Evolutionary conservation across 2,113 vertebrate species (phyloP), one percentile per base, ranked within the genome.

Genomic region (Coregonus clupeaformis): DNA sequence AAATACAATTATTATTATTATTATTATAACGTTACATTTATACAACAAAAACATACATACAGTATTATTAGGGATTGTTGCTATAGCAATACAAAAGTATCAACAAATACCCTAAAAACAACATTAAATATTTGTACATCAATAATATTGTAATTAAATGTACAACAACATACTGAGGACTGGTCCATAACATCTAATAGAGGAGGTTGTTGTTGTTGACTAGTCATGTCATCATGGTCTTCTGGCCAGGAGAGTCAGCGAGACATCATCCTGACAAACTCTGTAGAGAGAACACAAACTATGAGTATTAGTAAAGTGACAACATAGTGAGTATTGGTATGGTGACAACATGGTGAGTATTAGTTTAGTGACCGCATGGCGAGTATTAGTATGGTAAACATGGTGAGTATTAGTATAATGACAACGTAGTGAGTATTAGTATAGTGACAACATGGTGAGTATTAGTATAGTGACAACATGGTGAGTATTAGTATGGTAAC

Each of bases 211-310:
- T 36, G 42, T 45, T 59, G 57, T 6, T 20, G 2, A 36, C 32
- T 59, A 6, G 18, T 66, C 14, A 29, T 4, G 25, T 66, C 29
- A 20, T 20, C 62, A 12, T 32, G 64, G 36, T 71, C 6, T n/a
- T 71, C 73, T 3, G 27, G 25, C 73, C 69, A 49, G 69, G 65
- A 25, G 42, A 49, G 0, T 92, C 85, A 92, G 68, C 91, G 89
- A 76, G 89, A 92, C 91, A 92, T 92, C 91, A 92, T 92, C 45
- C 91, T 79, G 68, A 91, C 89, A 68, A 91, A 92, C 82, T 92
- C 91, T 92, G 85, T 32, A 59, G 71, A 68, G 59, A 73, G 32
- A 84, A 59, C 2, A 82, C 0, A 9, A 20, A 55, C 1, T 6
- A 55, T 55, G 4, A 55, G 14, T 60, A 20, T 60, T 22, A 52